These are phyloP conservation scores for Chamaetylas fuelleborni DNA, from an alignment of 2,113 vertebrate genomes.

Conservation along the genomic window DNA sequence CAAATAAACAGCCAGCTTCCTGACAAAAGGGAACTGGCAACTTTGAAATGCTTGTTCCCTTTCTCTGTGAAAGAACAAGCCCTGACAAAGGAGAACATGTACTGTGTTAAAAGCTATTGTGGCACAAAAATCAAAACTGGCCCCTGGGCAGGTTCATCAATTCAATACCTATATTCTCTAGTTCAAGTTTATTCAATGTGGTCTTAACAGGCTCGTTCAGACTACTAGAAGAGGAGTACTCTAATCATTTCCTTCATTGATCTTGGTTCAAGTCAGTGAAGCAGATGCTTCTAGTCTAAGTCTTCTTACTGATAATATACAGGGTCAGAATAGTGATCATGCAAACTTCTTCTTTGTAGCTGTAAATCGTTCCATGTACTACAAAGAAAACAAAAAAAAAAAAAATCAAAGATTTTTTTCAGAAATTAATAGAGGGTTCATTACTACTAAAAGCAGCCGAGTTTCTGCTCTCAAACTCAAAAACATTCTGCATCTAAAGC, in stretches of 20 bases:
- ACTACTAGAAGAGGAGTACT: not conserved
- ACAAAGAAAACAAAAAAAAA: conserved; percentile 22
- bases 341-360: conserved; percentile 98
- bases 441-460: not conserved
- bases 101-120: conserved; percentile 20
- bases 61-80: conserved; percentile 22
- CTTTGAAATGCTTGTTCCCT: not conserved
- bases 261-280: not conserved
- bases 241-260: not conserved
- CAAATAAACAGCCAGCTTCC: not conserved
- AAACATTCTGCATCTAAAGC: not conserved
- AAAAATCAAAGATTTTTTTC: not conserved
- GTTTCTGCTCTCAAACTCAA: not conserved
- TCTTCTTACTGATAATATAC: not conserved
- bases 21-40: not conserved
- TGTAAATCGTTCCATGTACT: conserved; percentile 99
- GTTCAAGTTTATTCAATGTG: conserved; percentile 30
- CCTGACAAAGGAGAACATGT: conserved; percentile 28
- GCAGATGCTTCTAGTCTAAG: not conserved
- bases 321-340: conserved; percentile 64
- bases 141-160: conserved; percentile 13
- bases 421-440: not conserved
- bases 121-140: conserved; percentile 44
- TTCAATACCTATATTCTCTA: conserved; percentile 9
- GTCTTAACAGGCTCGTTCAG: not conserved